Evolutionary conservation across 2,888 invertebrate genomes (phyloP), one percentile per base, ranked within the genome.

Genomic region (Cyclophora albipunctata): DNA sequence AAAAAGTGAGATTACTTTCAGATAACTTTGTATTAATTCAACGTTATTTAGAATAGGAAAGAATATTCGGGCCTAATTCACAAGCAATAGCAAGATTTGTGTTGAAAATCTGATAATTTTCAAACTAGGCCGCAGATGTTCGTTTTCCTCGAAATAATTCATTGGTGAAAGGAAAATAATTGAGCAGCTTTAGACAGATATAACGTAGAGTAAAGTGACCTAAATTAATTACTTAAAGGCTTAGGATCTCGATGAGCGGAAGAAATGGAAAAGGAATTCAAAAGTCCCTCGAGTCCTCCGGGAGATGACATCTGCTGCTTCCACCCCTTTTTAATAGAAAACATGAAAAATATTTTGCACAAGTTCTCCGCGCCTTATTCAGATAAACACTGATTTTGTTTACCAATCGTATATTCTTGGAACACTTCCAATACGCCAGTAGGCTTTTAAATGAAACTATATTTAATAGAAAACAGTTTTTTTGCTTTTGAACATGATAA

Each of bases 121-220:
- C n/a, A 4, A 34, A 5, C 4, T 7, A 40, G 34, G 42, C 47
- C 47, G 42, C 47, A 47, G 42, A 48, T 51, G 51, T 51, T 51
- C 45, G 43, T 48, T 51, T 51, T 51, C 51, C 33, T 34, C 40
- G 49, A 40, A 51, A 52, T 54, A 46, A 54, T 54, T 51, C 47
- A 45, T 48, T 42, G 37, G 34, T 5, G 37, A 37, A 37, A 37
- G 37, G 37, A 37, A 37, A 37, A 37, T 37, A 37, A 40, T 44
- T 7, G 5, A 47, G 45, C 42, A 45, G 37, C 45, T n/a, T 4
- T 41, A 47, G 34, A 34, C 34, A n/a, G 42, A 47, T 42, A 41
- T 34, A 43, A 35, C 37, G 42, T 45, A 43, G 37, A 49, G 35
- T 35, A 34, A 45, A 37, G 40, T 49, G 42, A 49, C 49, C 20